A percentile compares a stretch with the other conserved stretches of the same genome.
These are phyloP conservation scores for Drosophila putrida DNA, from an alignment of 2,888 invertebrate genomes.

Conservation along the genomic window DNA sequence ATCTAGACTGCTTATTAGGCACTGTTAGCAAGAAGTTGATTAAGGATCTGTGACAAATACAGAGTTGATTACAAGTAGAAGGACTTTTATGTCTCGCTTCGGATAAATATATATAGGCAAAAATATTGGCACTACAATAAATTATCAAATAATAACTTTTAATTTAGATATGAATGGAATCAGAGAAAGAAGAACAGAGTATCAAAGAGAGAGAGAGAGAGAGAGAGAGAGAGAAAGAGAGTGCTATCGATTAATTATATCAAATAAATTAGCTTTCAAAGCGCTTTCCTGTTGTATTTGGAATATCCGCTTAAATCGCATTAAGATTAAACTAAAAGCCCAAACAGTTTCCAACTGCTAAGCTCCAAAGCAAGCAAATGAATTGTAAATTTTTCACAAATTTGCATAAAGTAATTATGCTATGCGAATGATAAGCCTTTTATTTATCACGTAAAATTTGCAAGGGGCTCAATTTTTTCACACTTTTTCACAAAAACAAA, in stretches of 20 bases:
- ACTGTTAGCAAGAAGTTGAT: neutral
- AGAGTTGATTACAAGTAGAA: too few species aligned
- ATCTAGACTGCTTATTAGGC: neutral
- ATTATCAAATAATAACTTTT: too few species aligned
- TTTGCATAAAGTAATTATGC: constrained; percentile 29
- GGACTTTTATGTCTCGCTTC: too few species aligned
- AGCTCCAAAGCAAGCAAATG: neutral
- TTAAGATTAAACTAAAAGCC: neutral
- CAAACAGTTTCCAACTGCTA: neutral
- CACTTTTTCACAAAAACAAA: neutral
- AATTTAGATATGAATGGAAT: too few species aligned
- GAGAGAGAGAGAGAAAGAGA: too few species aligned
- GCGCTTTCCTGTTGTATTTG: neutral
- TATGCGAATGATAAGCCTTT: constrained; percentile 12
- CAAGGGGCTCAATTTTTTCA: neutral
- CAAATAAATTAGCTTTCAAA: neutral
- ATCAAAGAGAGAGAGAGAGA: too few species aligned
- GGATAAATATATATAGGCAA: too few species aligned
- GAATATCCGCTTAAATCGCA: neutral
- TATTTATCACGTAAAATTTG: constrained; percentile 3
- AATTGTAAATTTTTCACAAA: constrained; percentile 9
- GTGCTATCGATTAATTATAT: too few species aligned
- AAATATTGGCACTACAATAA: too few species aligned
- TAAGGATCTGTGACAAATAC: neutral
- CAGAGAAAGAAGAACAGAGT: too few species aligned